Base-by-base conservation (phyloP, 2,797 vertebrate genomes). In the Zenarchopterus dispar region DNA sequence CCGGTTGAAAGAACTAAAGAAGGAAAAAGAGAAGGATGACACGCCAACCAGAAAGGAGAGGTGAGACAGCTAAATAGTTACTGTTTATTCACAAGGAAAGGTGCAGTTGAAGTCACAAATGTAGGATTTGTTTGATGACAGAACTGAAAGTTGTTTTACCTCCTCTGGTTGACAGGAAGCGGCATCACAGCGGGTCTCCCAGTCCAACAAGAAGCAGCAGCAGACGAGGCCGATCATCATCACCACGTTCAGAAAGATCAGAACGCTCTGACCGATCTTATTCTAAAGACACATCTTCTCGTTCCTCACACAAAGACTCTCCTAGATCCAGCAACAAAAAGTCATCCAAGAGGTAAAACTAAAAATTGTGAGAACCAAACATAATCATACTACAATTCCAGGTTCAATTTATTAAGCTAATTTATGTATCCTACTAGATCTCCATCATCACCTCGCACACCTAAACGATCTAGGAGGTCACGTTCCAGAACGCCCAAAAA, bases 31-130 rank as follows among this genome's bases (percentile, higher is more conserved):
- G 41, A 92, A 92, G 3, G 82, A 93, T 24, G 92, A 92, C 65
- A 97, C 97, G 0, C 96, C 97, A 8, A 96, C 94, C 66, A 95
- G 95, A 80, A 99, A 99, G 90, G 97, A 99, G 43, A 98, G 96
- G 97, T 98, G 75, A 82, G 83, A 16, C 3, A 6, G 17, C 10
- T 8, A 10, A 18, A 58, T 57, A 18, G 8, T 45, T 22, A 4
- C 16, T n/a, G 21, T 39, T 59, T 50, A 16, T 28, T 13, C 47
- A 6, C 19, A n/a, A n/a, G 56, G 11, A 24, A 56, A 72, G 2
- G 22, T 15, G 10, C 3, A 28, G 28, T 28, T 28, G 1, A 28
- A 8, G 28, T 28, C 7, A 28, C 33, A 10, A 13, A 4, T 36
- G 9, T 36, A 10, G 22, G 18, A 17, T 54, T 52, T 28, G 16